Evolutionary conservation across 2,113 vertebrate species (phyloP), one percentile per base, ranked within the genome.

Genomic region (Petromus typicus): DNA sequence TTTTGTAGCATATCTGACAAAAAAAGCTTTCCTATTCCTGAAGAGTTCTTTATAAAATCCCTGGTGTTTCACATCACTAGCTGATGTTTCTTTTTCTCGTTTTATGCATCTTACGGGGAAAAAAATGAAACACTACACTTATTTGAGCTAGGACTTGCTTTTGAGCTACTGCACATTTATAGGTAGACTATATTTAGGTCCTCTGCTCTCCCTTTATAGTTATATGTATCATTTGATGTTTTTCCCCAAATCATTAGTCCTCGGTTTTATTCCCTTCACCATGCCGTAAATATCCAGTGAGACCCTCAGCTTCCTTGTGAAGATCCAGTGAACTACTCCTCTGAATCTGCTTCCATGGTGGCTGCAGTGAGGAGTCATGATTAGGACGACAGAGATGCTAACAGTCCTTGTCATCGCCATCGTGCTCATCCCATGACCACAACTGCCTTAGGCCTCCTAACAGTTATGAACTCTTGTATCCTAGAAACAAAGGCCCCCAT

Each of bases 231-330:
- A 79, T 86, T 89, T 92, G 45, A 83, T 82, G 78, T 95, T 96
- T 93, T 91, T 43, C 78, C 45, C 82, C 82, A 96, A 69, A 25
- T 92, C 92, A 83, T 95, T 95, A 94, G 89, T 69, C 67, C 57
- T 95, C 59, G 43, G 86, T 83, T 94, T 95, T 27, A 78, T 93
- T 91, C 45, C 93, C 75, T 95, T 85, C 69, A 91, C 88, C 78
- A 40, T 89, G 75, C 48, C 84, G 93, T 94, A 95, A 93, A 56
- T 94, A 95, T 88, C 91, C 88, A 88, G 45, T 5, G 54, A 92
- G 87, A 92, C 71, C 37, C 56, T 92, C 22, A 40, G 51, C 25
- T 69, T 89, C 92, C 89, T 93, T 91, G 84, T 76, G 92, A 67
- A 90, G 86, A 6, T 0, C 75, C 89, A 93, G 95, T 86, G 91